Base-by-base conservation (phyloP, 2,888 invertebrate species). In the Ariolimax columbianus region DNA sequence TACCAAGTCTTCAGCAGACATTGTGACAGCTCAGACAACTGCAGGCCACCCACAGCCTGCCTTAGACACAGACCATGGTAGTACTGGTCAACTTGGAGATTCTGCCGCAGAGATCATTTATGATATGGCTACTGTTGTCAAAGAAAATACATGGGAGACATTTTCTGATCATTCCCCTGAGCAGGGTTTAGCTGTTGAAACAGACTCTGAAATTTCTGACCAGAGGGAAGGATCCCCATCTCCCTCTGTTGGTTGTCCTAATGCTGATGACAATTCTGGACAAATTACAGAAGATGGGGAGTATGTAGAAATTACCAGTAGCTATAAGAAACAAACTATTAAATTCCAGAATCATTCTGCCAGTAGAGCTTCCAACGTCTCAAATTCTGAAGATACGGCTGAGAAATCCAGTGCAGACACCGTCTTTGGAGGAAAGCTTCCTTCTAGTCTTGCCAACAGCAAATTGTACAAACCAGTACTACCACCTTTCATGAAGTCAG, bases 271-370 rank as follows among this genome's bases (percentile, higher is more conserved):
- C n/a, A 78, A 26, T 40, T 63, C 78, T 47, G 30, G n/a, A n/a
- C 59, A 78, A 63, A n/a, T 63, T 26, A 72, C 55, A 30, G 86
- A 82, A 36, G 88, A 87, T 36, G 88, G 86, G n/a, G 88, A 88
- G 38, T 88, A 87, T 86, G 88, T 88, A 2, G 85, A 83, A 79
- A 86, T 88, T 30, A 70, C 77, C 36, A 77, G 77, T 14, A 84
- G 83, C 83, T 84, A 82, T 51, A 68, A 75, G 47, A 68, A 85
- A 66, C 85, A 85, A 68, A 30, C 79, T n/a, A 51, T 80, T 30
- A 33, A 68, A 38, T 85, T 79, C 40, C 80, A 83, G 33, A 79
- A 80, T 30, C 72, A 84, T 63, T 43, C 68, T 23, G 38, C 59
- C 3, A 72, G 51, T 51, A 77, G 73, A 36, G 73, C 75, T 43